Evolutionary conservation across 2,113 vertebrate genomes (phyloP).

Genomic region (Siniperca knerii): DNA sequence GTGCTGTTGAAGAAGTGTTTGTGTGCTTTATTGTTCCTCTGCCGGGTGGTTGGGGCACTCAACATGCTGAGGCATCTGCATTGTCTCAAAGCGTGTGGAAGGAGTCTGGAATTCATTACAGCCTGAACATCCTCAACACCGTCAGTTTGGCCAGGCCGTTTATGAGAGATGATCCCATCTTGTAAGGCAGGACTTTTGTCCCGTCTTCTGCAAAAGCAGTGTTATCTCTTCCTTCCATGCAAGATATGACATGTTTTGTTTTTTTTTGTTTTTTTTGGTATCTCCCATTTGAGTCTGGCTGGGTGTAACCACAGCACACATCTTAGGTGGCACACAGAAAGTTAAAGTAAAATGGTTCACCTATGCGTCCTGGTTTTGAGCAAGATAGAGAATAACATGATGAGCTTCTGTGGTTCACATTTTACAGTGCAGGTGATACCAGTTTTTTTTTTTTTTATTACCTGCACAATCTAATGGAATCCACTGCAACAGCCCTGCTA

Average conservation of each 20-base stretch:
- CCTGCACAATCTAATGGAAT: background rate
- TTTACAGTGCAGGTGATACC: background rate
- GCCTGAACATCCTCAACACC: background rate
- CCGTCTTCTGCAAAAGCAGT: background rate
- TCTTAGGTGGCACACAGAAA: background rate
- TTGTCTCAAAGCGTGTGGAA: background rate
- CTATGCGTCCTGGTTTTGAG: background rate
- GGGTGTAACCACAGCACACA: background rate
- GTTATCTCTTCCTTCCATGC: background rate
- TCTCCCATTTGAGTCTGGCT: background rate
- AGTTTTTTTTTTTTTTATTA: background rate
- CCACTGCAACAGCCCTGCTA: background rate
- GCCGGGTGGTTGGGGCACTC: background rate
- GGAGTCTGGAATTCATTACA: slow-evolving; percentile 31
- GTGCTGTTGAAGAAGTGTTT: background rate
- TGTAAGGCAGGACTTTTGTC: no score
- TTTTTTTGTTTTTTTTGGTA: background rate
- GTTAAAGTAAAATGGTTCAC: background rate
- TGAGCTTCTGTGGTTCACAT: background rate
- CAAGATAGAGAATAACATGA: background rate
- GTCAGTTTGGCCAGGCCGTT: background rate
- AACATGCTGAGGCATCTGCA: slow-evolving; percentile 18
- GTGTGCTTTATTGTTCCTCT: background rate
- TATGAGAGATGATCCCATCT: background rate
- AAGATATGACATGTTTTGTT: background rate